These are phyloP conservation scores for Acridotheres tristis DNA, from an alignment of 2,797 vertebrate species.

Conservation along the genomic window DNA sequence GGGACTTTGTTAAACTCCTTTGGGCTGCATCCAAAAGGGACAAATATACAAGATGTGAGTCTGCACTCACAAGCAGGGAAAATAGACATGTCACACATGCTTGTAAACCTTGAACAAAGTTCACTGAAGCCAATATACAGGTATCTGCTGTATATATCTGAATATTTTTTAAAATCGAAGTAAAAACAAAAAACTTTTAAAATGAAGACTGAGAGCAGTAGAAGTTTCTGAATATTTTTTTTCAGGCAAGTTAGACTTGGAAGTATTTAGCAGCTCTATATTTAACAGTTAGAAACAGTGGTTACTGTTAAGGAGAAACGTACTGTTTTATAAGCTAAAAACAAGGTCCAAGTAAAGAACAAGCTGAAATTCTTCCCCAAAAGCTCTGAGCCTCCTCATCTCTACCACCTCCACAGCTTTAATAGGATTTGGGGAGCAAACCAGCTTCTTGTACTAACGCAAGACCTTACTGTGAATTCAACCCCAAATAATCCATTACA, in stretches of 20 bases:
- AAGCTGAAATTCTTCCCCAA: neutral
- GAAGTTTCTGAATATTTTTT: neutral
- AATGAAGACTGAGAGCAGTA: neutral
- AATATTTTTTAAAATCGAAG: neutral
- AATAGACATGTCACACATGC: rapidly evolving
- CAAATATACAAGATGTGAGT: neutral
- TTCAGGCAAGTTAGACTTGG: neutral
- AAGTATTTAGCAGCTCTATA: neutral
- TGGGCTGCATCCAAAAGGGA: neutral
- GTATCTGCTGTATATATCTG: neutral
- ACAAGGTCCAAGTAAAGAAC: neutral
- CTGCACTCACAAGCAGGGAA: neutral
- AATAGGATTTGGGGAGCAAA: neutral
- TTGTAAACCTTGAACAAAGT: neutral
- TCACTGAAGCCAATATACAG: neutral
- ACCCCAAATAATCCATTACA: neutral
- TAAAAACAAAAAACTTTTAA: neutral
- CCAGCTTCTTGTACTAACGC: neutral
- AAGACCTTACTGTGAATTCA: neutral
- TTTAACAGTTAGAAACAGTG: neutral
- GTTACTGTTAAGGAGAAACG: neutral
- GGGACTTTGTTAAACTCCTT: neutral
- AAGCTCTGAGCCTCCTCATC: neutral
- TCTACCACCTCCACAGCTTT: neutral
- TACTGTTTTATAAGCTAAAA: neutral